phyloP scores from a whole-genome alignment of 2,113 vertebrate genomes.

The Nycticryphes semicollaris region DNA sequence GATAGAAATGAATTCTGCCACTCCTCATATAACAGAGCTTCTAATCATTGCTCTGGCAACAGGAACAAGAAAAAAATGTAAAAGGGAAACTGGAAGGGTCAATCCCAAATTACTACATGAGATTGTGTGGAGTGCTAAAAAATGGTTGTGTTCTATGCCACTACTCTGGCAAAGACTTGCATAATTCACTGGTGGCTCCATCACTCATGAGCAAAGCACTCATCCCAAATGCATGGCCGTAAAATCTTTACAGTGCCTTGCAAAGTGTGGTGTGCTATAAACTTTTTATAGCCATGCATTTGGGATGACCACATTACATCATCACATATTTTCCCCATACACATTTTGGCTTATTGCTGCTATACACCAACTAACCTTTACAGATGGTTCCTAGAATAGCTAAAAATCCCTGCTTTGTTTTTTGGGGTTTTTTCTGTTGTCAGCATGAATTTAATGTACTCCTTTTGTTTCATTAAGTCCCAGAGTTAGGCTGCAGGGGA shows the following conservation, averaged over 20 bases:
- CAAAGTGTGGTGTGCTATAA: not conserved
- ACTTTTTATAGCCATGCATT: slow-evolving; percentile 36
- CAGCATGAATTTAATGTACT: slow-evolving; percentile 62
- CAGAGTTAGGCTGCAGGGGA: slow-evolving; percentile 12
- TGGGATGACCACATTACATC: slow-evolving; percentile 44
- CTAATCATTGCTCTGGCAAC: not conserved
- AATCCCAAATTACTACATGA: not conserved
- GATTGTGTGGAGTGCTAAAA: not conserved
- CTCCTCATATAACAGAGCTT: not conserved
- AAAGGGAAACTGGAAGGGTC: not conserved
- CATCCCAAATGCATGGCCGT: slow-evolving; percentile 9
- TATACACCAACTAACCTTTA: not conserved
- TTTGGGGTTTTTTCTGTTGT: not conserved
- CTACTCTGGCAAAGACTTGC: slow-evolving; percentile 4
- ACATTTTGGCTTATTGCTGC: slow-evolving; percentile 2
- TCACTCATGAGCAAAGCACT: slow-evolving; percentile 1
- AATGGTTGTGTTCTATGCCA: not conserved
- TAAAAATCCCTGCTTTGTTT: not conserved
- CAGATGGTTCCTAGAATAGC: not conserved
- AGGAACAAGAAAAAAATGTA: not conserved
- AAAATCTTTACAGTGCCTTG: slow-evolving; percentile 45
- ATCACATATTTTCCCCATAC: not conserved
- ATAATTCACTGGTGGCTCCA: slow-evolving; percentile 16
- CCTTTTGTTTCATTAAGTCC: slow-evolving; percentile 65
- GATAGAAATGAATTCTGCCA: not conserved